These are phyloP conservation scores for Alectoris magna DNA, from an alignment of 2,797 vertebrate species.

Conservation along the genomic window DNA sequence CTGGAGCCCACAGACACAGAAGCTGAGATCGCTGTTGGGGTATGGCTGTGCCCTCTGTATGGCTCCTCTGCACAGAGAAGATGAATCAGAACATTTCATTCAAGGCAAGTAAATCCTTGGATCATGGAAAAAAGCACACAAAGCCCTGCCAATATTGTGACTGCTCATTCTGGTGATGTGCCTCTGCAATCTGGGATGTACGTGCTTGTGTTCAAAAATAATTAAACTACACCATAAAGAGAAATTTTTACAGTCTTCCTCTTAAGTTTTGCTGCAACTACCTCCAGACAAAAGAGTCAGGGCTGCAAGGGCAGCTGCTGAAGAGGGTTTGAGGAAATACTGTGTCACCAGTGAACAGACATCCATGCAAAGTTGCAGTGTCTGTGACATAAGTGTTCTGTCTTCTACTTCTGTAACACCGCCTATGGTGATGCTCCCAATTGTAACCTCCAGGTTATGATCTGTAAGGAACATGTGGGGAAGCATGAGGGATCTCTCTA, in stretches of 20 bases:
- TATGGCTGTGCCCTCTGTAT: neutral
- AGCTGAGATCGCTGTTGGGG: neutral
- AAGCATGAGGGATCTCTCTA: neutral
- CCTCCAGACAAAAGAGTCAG: too few species aligned
- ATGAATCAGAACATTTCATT: neutral
- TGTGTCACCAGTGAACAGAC: neutral
- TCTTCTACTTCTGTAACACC: neutral
- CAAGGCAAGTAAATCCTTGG: neutral
- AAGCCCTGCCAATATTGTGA: neutral
- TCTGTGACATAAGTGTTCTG: neutral
- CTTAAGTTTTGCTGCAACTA: neutral
- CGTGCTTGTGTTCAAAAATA: neutral
- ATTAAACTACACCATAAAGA: neutral
- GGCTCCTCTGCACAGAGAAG: neutral
- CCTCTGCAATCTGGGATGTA: neutral
- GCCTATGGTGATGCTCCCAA: neutral
- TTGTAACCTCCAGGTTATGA: fast-evolving
- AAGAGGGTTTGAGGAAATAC: neutral
- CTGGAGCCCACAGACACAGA: neutral
- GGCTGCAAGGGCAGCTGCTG: neutral
- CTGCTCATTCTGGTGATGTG: neutral
- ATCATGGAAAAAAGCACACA: neutral
- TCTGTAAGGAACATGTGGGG: neutral
- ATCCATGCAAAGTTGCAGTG: neutral
- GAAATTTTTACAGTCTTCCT: neutral